phyloP scores from a whole-genome alignment of 2,113 vertebrate species.

The Mus pahari region DNA sequence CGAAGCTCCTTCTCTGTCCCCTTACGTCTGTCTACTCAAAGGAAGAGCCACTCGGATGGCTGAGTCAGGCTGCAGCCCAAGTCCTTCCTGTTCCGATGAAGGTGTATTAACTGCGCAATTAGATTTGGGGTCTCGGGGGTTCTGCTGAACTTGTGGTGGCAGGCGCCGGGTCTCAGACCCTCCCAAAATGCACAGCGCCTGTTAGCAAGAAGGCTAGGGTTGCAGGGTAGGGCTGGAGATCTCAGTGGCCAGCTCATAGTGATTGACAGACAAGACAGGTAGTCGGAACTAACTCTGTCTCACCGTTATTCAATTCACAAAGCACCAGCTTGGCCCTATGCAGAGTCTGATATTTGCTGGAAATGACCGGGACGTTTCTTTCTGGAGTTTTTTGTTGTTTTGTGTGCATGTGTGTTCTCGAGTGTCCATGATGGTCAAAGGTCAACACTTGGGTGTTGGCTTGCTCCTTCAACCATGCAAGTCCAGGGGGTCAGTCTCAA shows the following conservation, averaged over 20 bases:
- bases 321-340: background rate
- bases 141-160: background rate
- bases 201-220: background rate
- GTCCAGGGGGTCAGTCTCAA: background rate
- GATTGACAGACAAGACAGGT: background rate
- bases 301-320: background rate
- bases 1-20: background rate
- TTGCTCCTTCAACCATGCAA: background rate
- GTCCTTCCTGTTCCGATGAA: background rate
- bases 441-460: background rate
- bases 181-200: background rate
- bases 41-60: background rate
- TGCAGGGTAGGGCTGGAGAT: background rate
- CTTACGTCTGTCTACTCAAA: background rate
- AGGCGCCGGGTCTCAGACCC: background rate
- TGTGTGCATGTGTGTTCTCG: background rate
- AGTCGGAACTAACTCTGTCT: background rate
- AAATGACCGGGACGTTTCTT: background rate
- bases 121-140: background rate
- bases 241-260: background rate
- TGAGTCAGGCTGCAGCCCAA: background rate
- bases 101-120: background rate
- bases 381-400: background rate
- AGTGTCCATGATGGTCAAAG: background rate
- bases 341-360: background rate